Conservation (phyloP, 1,140 invertebrate genomes). For the Samia ricini region DNA sequence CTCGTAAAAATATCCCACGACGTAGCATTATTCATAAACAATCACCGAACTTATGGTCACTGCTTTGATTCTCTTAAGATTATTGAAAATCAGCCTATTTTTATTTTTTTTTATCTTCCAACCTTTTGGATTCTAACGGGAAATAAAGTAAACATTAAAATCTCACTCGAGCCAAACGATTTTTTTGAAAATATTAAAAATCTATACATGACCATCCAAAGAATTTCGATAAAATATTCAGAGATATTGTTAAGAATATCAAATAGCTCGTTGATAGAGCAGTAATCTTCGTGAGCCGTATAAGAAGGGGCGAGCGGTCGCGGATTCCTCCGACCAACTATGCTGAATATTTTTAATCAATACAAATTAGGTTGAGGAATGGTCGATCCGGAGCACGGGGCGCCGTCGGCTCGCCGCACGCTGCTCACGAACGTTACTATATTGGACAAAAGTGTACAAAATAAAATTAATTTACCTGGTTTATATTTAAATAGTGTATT, state of each 20-base stretch:
- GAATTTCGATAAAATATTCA: slow-evolving; percentile 20
- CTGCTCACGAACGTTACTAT: slow-evolving; percentile 11
- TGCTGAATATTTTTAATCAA: slow-evolving; percentile 74
- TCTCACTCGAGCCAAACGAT: neutral
- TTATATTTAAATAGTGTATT: too few species aligned
- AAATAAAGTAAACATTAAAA: neutral
- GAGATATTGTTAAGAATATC: slow-evolving; percentile 32
- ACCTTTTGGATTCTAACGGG: too few species aligned
- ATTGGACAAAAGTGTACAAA: neutral
- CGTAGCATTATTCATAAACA: slow-evolving; percentile 33
- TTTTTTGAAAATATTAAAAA: neutral
- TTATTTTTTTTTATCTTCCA: too few species aligned
- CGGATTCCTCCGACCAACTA: slow-evolving; percentile 45
- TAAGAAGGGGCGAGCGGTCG: slow-evolving; percentile 11
- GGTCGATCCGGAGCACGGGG: slow-evolving; percentile 43
- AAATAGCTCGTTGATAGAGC: slow-evolving; percentile 20
- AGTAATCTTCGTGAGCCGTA: slow-evolving; percentile 33
- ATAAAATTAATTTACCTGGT: neutral
- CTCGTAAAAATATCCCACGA: slow-evolving; percentile 33
- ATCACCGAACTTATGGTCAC: neutral
- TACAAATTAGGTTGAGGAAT: slow-evolving; percentile 64
- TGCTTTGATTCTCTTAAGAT: neutral
- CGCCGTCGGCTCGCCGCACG: slow-evolving; percentile 23
- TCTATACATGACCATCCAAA: neutral
- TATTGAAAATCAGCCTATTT: too few species aligned